A percentile compares a stretch with the other conserved stretches of the same genome.
Conservation (phyloP, 1,140 invertebrate genomes). For the Andrena cerasifolii region DNA sequence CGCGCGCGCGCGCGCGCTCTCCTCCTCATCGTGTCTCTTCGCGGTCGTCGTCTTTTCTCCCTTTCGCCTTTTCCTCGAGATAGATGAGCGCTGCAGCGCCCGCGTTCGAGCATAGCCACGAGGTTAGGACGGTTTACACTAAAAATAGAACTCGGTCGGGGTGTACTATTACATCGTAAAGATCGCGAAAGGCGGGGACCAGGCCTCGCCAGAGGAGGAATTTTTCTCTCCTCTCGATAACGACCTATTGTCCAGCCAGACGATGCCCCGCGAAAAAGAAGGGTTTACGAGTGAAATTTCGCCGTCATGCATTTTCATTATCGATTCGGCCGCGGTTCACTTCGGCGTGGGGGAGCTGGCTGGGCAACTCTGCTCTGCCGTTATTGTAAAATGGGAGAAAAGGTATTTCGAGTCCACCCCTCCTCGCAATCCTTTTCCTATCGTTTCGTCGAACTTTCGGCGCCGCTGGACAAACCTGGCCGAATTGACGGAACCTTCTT, state of each 20-base stretch:
- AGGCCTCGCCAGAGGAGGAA: constrained; percentile 16
- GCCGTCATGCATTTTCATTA: constrained; percentile 39
- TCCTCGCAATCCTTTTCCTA: not conserved
- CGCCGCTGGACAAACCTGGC: no score
- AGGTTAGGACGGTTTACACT: constrained; percentile 25
- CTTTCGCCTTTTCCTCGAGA: not conserved
- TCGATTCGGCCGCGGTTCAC: constrained; percentile 7
- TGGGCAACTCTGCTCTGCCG: no score
- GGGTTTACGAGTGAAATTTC: constrained; percentile 40
- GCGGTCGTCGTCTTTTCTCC: not conserved
- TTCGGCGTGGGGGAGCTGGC: no score
- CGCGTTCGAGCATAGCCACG: not conserved
- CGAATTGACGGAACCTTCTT: no score
- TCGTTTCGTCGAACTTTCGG: not conserved
- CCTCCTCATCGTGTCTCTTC: not conserved
- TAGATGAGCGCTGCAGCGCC: not conserved
- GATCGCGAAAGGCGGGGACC: constrained; percentile 16
- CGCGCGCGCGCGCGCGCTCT: constrained; percentile 12
- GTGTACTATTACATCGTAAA: constrained; percentile 51
- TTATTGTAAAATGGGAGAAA: constrained; percentile 6
- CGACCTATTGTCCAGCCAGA: constrained; percentile 54
- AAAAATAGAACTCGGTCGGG: constrained; percentile 41
- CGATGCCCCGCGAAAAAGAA: constrained; percentile 36
- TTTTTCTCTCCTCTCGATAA: constrained; percentile 54
- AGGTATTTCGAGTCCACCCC: not conserved